phyloP scores from a whole-genome alignment of 2,888 invertebrate species.

The Linyphia triangularis region DNA sequence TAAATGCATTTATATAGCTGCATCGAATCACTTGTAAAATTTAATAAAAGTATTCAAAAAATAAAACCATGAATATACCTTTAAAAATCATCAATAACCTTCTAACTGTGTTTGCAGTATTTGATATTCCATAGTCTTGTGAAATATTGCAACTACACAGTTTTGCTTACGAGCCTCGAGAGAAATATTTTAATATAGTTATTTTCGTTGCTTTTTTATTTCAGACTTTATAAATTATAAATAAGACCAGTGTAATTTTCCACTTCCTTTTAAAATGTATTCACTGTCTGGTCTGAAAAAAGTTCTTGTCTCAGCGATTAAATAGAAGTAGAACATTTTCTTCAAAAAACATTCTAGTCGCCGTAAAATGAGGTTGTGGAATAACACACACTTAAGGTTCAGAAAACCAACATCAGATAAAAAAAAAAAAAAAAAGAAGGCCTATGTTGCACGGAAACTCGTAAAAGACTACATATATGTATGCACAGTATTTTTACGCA shows the following conservation, averaged over 20 bases:
- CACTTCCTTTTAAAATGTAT: conserved; percentile 12
- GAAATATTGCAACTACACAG: background rate
- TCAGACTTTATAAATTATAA: conserved; percentile 14
- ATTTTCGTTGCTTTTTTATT: background rate
- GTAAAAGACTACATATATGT: conserved; percentile 8
- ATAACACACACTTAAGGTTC: conserved; percentile 38
- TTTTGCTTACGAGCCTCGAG: background rate
- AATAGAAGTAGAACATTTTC: background rate
- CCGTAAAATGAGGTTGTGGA: conserved; percentile 17
- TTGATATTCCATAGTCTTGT: background rate
- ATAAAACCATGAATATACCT: too few relatives aligned
- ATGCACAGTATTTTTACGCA: background rate
- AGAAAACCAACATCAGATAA: background rate
- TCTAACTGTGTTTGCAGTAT: too few relatives aligned
- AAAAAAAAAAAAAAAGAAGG: background rate
- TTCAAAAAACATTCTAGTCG: conserved; percentile 19
- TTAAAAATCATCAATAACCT: too few relatives aligned
- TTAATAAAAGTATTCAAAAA: too few relatives aligned
- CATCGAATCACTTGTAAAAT: too few relatives aligned
- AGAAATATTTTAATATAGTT: background rate
- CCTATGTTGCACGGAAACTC: background rate
- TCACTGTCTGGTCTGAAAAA: conserved; percentile 1
- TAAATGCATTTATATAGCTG: too few relatives aligned
- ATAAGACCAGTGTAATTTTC: background rate
- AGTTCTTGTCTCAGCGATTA: background rate